Evolutionary conservation across 2,797 vertebrate genomes (phyloP), one percentile per base, ranked within the genome.

Genomic region (Odontamblyopus rebecca): DNA sequence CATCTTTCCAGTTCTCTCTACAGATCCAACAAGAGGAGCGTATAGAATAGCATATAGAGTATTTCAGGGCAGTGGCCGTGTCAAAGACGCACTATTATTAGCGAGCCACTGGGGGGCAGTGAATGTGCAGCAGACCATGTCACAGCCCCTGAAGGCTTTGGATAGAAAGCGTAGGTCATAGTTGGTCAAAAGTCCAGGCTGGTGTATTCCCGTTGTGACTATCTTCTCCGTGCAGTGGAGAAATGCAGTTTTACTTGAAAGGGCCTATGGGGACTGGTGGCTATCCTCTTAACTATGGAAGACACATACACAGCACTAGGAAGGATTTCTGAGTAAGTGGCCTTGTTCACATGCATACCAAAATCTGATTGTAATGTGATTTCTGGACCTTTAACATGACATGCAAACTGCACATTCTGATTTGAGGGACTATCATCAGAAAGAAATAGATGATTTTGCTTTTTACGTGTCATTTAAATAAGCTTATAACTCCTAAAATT

Each of bases 81-180:
- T 75, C 50, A 18, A 61, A 81, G 53, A 61, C 26, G 85, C 86
- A 83, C 77, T 84, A 82, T 85, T 86, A 79, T 78, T 73, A 76
- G 78, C 69, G 71, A 81, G 79, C 92, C 94, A 94, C 92, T 91
- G 90, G 93, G 91, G 92, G 94, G 93, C 92, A 94, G 88, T 93
- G 89, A 90, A 88, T 89, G 90, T 83, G 85, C 88, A 67, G 73
- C 73, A 65, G 75, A 41, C 65, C 73, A 71, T 71, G 76, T 79
- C 77, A 69, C 83, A 64, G 27, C 61, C 35, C 75, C 71, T 80
- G 69, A 76, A 79, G 75, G 74, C 79, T 80, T 77, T 82, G 82
- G 81, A 82, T 80, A 82, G 85, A 30, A 74, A 77, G 78, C 83
- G 70, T 78, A 85, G 87, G 88, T 90, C 89, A 91, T 64, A 86